phyloP scores from a whole-genome alignment of 2,113 vertebrate species.

The Vulpes ferrilata region DNA sequence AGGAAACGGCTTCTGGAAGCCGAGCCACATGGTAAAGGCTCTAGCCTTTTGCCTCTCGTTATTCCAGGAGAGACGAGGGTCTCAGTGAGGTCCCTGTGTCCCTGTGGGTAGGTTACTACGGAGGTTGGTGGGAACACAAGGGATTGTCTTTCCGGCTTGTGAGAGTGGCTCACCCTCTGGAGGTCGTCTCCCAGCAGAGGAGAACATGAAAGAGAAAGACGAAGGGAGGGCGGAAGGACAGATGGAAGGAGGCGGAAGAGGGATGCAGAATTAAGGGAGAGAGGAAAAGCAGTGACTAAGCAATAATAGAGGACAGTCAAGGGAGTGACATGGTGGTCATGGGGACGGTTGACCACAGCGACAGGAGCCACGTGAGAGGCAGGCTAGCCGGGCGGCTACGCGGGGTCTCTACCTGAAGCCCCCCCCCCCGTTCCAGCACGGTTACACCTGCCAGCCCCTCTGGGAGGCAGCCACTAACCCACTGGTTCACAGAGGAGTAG shows the following conservation, averaged over 20 bases:
- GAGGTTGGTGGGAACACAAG: not conserved
- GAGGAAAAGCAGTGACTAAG: not conserved
- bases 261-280: not conserved
- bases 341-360: not conserved
- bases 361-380: rapidly evolving
- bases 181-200: not conserved
- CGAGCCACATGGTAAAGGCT: not conserved
- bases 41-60: not conserved
- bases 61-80: not conserved
- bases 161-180: not conserved
- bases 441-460: not conserved
- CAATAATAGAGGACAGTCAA: not conserved
- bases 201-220: not conserved
- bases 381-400: not conserved
- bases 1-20: not conserved
- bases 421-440: not conserved
- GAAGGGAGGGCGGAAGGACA: not conserved
- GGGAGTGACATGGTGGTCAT: no score
- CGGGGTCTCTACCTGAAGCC: not conserved
- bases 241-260: not conserved
- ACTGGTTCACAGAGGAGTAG: not conserved
- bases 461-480: not conserved
- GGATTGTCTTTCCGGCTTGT: not conserved
- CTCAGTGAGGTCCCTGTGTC: not conserved
- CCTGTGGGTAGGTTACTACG: not conserved